Evolutionary conservation across 2,888 invertebrate species (phyloP).

Genomic region (Zygaena filipendulae): DNA sequence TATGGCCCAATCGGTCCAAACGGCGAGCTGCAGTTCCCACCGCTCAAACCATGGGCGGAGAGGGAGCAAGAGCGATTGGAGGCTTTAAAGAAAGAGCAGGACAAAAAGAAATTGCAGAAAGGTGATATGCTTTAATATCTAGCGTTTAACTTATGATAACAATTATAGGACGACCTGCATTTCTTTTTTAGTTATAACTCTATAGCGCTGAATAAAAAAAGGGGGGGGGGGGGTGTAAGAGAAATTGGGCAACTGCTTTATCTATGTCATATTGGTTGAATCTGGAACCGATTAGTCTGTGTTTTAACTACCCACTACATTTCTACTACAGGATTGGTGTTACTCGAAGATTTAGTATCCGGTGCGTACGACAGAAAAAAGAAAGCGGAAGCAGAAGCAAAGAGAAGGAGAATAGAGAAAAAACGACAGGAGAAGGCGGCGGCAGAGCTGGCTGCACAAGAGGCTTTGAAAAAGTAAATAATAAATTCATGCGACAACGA

Average conservation of each 20-base stretch:
- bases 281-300: too few species aligned
- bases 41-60: conserved; percentile 49
- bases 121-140: conserved; percentile 22
- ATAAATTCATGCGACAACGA: background rate
- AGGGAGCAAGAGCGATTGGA: conserved; percentile 45
- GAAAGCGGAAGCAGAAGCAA: conserved; percentile 41
- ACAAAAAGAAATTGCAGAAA: conserved; percentile 38
- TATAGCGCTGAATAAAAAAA: too few species aligned
- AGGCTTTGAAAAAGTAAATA: conserved; percentile 37
- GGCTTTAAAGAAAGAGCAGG: conserved; percentile 34
- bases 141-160: background rate
- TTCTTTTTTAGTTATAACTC: too few species aligned
- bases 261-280: too few species aligned
- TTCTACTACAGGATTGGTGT: conserved; percentile 64
- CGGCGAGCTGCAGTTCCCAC: conserved; percentile 70
- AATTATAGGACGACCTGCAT: too few species aligned
- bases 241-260: too few species aligned
- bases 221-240: too few species aligned
- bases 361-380: conserved; percentile 63
- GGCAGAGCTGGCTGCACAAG: conserved; percentile 37
- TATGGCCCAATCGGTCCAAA: conserved; percentile 51
- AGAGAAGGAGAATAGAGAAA: conserved; percentile 36
- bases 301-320: too few species aligned
- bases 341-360: conserved; percentile 65
- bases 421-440: conserved; percentile 34